Conservation (phyloP, 2,113 vertebrate species). For the Mastomys coucha region DNA sequence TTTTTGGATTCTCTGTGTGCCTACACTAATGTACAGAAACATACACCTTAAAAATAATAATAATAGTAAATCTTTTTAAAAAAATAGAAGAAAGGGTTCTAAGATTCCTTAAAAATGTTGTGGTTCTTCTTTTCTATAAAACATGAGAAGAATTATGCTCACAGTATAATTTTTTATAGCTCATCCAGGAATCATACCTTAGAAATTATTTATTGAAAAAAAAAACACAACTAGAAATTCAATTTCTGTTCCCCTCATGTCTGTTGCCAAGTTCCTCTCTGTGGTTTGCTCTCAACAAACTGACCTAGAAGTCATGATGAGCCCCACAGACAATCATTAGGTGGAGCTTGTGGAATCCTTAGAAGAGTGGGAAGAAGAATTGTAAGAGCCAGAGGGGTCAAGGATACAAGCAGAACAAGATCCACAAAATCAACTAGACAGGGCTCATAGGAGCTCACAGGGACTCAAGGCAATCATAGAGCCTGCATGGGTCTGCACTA, state of each 20-base stretch:
- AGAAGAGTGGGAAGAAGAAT: background rate
- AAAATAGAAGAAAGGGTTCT: background rate
- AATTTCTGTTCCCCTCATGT: background rate
- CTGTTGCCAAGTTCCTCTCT: background rate
- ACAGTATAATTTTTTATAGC: background rate
- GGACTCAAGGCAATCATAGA: background rate
- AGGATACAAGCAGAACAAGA: background rate
- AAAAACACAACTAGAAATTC: background rate
- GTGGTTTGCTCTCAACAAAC: background rate
- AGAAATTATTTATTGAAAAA: constrained; percentile 13
- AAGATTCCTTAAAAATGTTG: background rate
- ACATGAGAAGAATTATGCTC: background rate
- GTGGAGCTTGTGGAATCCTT: background rate
- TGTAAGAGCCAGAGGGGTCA: background rate
- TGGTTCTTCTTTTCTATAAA: background rate
- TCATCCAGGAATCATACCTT: background rate
- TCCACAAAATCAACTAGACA: background rate
- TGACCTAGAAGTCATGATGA: background rate
- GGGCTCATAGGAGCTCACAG: background rate
- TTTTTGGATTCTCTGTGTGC: background rate
- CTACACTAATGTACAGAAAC: background rate
- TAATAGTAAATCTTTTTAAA: background rate
- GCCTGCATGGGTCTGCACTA: background rate
- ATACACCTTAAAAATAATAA: background rate
- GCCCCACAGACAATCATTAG: background rate